Evolutionary conservation across 1,140 invertebrate species (phyloP).

Genomic region (Sinella curviseta): DNA sequence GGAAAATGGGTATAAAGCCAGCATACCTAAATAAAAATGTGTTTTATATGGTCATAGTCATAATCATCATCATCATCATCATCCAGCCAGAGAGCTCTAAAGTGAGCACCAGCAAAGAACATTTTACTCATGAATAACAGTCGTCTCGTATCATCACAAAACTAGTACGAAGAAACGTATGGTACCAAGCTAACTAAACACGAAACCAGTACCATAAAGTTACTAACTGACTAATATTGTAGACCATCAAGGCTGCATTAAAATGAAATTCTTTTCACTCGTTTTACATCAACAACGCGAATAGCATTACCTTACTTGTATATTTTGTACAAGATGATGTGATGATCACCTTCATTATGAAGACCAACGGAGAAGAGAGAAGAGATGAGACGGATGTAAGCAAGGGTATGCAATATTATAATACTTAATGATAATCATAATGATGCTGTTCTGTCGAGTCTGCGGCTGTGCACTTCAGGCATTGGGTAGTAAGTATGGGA

Average conservation of each 20-base stretch:
- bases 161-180: neutral
- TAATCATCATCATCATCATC: too few species aligned
- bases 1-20: too few species aligned
- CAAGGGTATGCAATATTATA: too few species aligned
- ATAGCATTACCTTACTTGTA: slow-evolving; percentile 2
- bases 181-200: neutral
- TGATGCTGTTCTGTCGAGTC: too few species aligned
- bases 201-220: neutral
- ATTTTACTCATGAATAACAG: too few species aligned
- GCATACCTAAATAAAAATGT: neutral
- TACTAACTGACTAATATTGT: neutral
- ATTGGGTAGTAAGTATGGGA: too few species aligned
- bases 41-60: slow-evolving; percentile 14
- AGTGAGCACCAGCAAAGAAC: neutral
- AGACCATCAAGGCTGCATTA: slow-evolving; percentile 16
- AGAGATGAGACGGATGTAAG: too few species aligned
- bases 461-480: too few species aligned
- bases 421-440: too few species aligned
- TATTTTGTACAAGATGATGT: neutral
- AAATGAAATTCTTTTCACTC: slow-evolving; percentile 2
- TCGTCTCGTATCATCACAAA: neutral
- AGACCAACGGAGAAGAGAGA: too few species aligned
- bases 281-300: neutral
- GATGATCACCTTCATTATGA: neutral
- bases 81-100: slow-evolving; percentile 5